These are phyloP conservation scores for Mohoua ochrocephala DNA, from an alignment of 2,113 vertebrate genomes.

Conservation along the genomic window DNA sequence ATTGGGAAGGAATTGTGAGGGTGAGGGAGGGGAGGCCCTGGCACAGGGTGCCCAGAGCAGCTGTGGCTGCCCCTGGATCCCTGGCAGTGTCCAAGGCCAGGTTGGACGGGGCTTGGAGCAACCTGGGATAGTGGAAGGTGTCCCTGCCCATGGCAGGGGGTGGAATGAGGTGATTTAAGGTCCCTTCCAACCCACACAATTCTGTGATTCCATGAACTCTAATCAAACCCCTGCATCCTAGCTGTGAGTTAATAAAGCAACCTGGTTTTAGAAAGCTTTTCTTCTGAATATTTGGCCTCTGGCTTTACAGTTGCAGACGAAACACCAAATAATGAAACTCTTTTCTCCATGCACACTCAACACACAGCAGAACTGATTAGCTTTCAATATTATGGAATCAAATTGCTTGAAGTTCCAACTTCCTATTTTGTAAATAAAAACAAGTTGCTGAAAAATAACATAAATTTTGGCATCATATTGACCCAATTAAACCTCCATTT, in stretches of 20 bases:
- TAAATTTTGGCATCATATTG: constrained; percentile 38
- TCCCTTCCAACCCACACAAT: background rate
- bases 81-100: background rate
- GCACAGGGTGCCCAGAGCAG: background rate
- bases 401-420: constrained; percentile 31
- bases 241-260: background rate
- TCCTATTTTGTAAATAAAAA: constrained; percentile 65
- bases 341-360: background rate
- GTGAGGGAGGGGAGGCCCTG: accelerated
- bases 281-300: background rate
- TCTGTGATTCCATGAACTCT: background rate
- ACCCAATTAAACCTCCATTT: constrained; percentile 58
- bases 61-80: background rate
- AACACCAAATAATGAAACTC: background rate
- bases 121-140: accelerated
- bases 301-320: background rate
- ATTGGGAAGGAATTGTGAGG: background rate
- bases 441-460: constrained; percentile 27
- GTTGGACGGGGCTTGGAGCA: accelerated
- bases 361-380: constrained; percentile 18
- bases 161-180: background rate
- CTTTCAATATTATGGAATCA: constrained; percentile 15
- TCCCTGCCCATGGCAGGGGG: background rate
- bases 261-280: background rate
- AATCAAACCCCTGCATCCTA: background rate